Evolutionary conservation across 2,888 invertebrate species (phyloP).

Genomic region (Globia sparganii): DNA sequence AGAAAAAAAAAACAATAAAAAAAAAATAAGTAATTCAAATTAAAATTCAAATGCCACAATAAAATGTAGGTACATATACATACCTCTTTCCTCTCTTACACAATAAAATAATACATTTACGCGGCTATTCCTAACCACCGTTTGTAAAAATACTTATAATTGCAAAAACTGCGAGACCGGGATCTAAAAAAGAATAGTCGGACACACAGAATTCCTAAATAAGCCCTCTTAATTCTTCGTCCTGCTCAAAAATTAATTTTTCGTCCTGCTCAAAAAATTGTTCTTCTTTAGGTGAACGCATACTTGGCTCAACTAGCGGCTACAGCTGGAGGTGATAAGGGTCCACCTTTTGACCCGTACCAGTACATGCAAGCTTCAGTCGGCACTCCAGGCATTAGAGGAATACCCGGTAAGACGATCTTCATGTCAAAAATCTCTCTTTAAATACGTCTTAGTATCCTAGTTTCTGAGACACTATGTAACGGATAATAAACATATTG

Average conservation of each 20-base stretch:
- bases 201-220: neutral
- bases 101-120: neutral
- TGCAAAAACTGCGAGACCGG: no score
- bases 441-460: neutral
- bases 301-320: constrained; percentile 94
- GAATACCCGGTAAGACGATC: constrained; percentile 91
- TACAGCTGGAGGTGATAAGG: constrained; percentile 94
- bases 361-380: constrained; percentile 95
- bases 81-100: neutral
- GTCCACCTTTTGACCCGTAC: constrained; percentile 92
- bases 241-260: neutral
- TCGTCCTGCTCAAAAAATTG: no score
- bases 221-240: rapidly evolving
- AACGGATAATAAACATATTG: neutral
- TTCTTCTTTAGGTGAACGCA: constrained; percentile 89
- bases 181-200: neutral
- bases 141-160: no score
- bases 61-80: no score
- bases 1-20: neutral
- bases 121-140: neutral
- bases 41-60: neutral
- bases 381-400: constrained; percentile 95
- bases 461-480: neutral
- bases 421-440: neutral
- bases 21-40: neutral